phyloP scores from a whole-genome alignment of 92 coral and sea anemone species.

The Paragorgia papillata region DNA sequence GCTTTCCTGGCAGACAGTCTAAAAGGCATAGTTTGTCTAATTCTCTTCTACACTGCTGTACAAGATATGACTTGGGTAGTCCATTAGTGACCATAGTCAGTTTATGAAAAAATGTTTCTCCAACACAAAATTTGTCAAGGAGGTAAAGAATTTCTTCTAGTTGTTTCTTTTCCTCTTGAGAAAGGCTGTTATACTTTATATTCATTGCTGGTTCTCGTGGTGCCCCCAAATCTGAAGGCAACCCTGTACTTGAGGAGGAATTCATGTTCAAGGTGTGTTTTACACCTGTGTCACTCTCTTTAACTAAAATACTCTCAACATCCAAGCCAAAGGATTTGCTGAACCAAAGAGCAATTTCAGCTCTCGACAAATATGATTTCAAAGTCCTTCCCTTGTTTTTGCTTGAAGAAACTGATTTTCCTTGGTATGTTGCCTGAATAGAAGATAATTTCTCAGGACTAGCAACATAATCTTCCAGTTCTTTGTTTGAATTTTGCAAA shows the following conservation, averaged over 20 bases:
- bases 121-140: slow-evolving; percentile 61
- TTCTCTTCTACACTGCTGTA: slow-evolving; percentile 43
- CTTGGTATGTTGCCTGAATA: slow-evolving; percentile 1
- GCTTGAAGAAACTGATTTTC: slow-evolving; percentile 3
- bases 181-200: background rate
- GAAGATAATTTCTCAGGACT: slow-evolving; percentile 4
- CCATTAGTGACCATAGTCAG: slow-evolving; percentile 41
- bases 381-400: slow-evolving; percentile 62
- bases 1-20: slow-evolving; percentile 33
- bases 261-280: too few relatives aligned
- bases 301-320: slow-evolving; percentile 58
- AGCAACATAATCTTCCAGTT: slow-evolving; percentile 17
- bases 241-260: too few relatives aligned
- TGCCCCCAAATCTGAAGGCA: too few relatives aligned
- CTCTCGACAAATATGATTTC: slow-evolving; percentile 55
- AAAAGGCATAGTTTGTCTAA: slow-evolving; percentile 52
- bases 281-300: slow-evolving; percentile 56
- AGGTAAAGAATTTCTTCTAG: slow-evolving; percentile 36
- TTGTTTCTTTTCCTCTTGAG: slow-evolving; percentile 40
- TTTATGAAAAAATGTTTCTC: slow-evolving; percentile 56
- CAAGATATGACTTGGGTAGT: slow-evolving; percentile 49
- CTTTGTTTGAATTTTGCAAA: slow-evolving; percentile 42
- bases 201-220: too few relatives aligned
- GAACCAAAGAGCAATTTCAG: slow-evolving; percentile 72
- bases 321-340: slow-evolving; percentile 66